These are phyloP conservation scores for Ptychoptera contaminata DNA, from an alignment of 2,888 invertebrate genomes.

Conservation along the genomic window DNA sequence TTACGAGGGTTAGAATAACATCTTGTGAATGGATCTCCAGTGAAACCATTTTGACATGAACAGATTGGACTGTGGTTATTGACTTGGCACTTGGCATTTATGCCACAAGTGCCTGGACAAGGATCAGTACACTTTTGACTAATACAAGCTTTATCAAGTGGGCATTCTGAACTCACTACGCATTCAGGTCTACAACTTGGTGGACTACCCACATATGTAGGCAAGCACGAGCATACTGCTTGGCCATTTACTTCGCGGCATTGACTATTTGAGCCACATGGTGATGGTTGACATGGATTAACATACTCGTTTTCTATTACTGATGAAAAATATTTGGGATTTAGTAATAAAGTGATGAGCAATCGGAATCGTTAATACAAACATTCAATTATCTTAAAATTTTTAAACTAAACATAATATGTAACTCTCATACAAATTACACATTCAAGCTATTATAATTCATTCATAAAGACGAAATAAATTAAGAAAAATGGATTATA, in stretches of 20 bases:
- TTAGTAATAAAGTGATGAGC: too few species aligned
- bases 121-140: constrained; percentile 49
- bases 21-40: constrained; percentile 58
- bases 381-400: too few species aligned
- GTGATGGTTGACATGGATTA: constrained; percentile 45
- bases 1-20: constrained; percentile 36
- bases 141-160: constrained; percentile 41
- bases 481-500: too few species aligned
- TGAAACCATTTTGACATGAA: constrained; percentile 47
- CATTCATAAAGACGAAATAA: too few species aligned
- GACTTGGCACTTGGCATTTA: constrained; percentile 52
- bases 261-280: constrained; percentile 50
- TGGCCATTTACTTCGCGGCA: constrained; percentile 42
- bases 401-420: too few species aligned
- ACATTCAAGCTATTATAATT: too few species aligned
- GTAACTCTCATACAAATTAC: too few species aligned
- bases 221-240: constrained; percentile 44
- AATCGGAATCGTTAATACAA: too few species aligned
- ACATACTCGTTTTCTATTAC: constrained; percentile 24
- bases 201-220: constrained; percentile 43
- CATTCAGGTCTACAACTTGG: constrained; percentile 54
- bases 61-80: constrained; percentile 66
- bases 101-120: constrained; percentile 42
- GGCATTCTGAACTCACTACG: constrained; percentile 44
- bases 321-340: constrained; percentile 12